Evolutionary conservation across 2,888 invertebrate genomes (phyloP), one percentile per base, ranked within the genome.

Genomic region (Orthosia gracilis): DNA sequence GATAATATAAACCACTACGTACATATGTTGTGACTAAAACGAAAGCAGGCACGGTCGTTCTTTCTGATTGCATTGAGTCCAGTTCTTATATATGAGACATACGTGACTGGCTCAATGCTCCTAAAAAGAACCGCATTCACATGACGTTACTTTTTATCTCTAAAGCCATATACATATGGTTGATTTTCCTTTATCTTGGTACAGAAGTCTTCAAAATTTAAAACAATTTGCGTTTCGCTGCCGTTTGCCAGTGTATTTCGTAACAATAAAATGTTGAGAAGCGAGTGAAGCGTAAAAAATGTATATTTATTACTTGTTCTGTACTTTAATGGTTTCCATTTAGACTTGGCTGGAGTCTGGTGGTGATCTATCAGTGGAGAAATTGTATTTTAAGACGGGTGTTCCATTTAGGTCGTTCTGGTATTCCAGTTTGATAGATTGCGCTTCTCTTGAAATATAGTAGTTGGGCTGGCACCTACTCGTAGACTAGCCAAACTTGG

Each of bases 41-140:
- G n/a, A n/a, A n/a, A n/a, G n/a, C n/a, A n/a, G n/a, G n/a, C n/a
- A n/a, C n/a, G n/a, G n/a, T n/a, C n/a, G 71, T 80, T 82, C 66
- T 52, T 69, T 57, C 79, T 80, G 81, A 84, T 88, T 84, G 82
- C 82, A 78, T 87, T 81, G 78, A 73, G 73, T 78, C 40, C 59
- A 73, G 40, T n/a, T n/a, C n/a, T n/a, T n/a, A n/a, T 54, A 13
- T 45, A 50, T 45, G 15, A 50, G 21, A 26, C 26, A n/a, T n/a
- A 55, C 23, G 45, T 17, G 50, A 50, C 57, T 47, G 62, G n/a
- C 63, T 72, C 69, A 65, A 62, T 73, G 72, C 54, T 79, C 57
- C 70, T 59, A 47, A 84, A 75, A 76, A 76, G 52, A 76, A 50
- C 67, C 26, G 7, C 7, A 12, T 23, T 45, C 17, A 40, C 4